These are phyloP conservation scores for Leptinotarsa haldemani DNA, from an alignment of 2,888 invertebrate genomes.

Conservation along the genomic window DNA sequence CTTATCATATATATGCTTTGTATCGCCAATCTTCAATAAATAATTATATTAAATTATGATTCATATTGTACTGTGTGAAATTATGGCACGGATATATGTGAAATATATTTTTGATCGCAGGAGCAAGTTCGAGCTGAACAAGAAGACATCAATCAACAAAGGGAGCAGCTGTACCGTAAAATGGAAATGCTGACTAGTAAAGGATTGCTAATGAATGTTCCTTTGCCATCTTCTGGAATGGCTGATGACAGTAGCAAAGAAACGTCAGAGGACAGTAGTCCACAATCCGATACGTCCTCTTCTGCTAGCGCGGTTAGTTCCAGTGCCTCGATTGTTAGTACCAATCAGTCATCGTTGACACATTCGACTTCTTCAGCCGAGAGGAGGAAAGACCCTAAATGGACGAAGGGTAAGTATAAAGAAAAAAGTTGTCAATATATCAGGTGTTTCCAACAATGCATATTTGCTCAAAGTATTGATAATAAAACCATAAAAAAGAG, in stretches of 20 bases:
- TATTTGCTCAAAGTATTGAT: no score
- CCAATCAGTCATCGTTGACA: slow-evolving; percentile 58
- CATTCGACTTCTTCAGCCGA: slow-evolving; percentile 56
- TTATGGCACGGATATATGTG: no score
- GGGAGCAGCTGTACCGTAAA: slow-evolving; percentile 90
- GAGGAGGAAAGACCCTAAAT: slow-evolving; percentile 61
- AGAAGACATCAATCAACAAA: slow-evolving; percentile 87
- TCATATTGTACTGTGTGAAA: background rate
- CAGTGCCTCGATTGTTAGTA: slow-evolving; percentile 43
- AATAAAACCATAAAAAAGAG: no score
- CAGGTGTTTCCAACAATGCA: no score
- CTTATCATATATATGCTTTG: no score
- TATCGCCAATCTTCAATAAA: no score
- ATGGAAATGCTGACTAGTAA: slow-evolving; percentile 85
- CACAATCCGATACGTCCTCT: slow-evolving; percentile 62
- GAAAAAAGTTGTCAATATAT: no score
- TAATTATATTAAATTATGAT: background rate
- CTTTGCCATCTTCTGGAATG: slow-evolving; percentile 66
- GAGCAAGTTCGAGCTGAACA: slow-evolving; percentile 81
- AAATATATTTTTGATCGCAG: slow-evolving; percentile 51
- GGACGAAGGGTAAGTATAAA: slow-evolving; percentile 55
- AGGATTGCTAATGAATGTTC: slow-evolving; percentile 74
- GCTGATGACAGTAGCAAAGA: slow-evolving; percentile 64
- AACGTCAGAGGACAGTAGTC: slow-evolving; percentile 64
- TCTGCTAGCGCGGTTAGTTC: slow-evolving; percentile 58